These are phyloP conservation scores for Hestina assimilis DNA, from an alignment of 1,140 invertebrate species.

Conservation along the genomic window DNA sequence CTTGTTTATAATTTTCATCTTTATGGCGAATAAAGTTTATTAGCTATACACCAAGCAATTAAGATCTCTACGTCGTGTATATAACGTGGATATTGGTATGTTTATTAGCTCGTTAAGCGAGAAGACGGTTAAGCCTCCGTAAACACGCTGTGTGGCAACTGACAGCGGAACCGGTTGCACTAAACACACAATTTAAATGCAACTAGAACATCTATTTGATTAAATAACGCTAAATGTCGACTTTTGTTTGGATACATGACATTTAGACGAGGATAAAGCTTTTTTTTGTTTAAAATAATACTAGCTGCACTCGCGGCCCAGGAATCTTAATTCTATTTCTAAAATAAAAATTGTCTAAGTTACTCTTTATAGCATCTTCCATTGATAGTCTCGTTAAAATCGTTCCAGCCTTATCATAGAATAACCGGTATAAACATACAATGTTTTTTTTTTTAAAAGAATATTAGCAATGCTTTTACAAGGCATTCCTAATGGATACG, in stretches of 20 bases:
- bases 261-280: background rate
- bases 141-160: conserved; percentile 20
- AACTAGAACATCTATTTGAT: conserved; percentile 27
- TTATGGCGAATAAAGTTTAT: background rate
- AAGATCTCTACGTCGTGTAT: conserved; percentile 3
- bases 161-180: conserved; percentile 26
- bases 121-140: conserved; percentile 20
- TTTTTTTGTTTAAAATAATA: background rate
- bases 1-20: no score
- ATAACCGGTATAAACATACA: no score
- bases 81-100: conserved; percentile 4
- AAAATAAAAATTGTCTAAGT: no score
- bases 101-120: conserved; percentile 17
- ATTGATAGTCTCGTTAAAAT: no score
- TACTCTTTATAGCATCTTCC: no score
- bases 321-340: no score
- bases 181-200: conserved; percentile 31
- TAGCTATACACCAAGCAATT: background rate
- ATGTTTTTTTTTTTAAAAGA: no score
- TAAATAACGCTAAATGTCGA: conserved; percentile 11
- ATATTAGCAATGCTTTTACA: no score
- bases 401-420: no score
- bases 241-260: background rate
- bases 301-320: no score
- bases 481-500: no score